These are phyloP conservation scores for Mallateleia sp. DNA, from an alignment of 2,888 invertebrate species.

Conservation along the genomic window DNA sequence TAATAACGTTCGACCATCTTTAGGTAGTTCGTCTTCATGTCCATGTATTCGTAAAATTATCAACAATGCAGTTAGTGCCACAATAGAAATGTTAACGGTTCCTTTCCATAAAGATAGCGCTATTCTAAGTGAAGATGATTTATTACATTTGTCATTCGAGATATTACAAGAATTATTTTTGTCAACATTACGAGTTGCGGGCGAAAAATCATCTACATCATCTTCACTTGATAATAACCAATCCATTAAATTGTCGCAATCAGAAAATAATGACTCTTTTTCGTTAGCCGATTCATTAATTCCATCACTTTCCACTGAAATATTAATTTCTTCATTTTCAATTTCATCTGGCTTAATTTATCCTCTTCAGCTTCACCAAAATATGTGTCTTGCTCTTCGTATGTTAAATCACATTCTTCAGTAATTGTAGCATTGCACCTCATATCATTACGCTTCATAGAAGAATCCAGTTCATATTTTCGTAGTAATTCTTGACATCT, in stretches of 20 bases:
- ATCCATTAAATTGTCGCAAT: background rate
- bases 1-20: slow-evolving; percentile 28
- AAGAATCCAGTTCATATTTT: background rate
- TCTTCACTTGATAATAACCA: background rate
- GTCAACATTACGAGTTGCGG: background rate
- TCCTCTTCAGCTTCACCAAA: background rate
- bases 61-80: slow-evolving; percentile 8
- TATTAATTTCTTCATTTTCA: too few species aligned
- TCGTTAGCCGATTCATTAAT: background rate
- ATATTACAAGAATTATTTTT: too few species aligned
- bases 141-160: too few species aligned
- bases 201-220: background rate
- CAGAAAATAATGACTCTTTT: background rate
- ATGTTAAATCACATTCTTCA: background rate
- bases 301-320: too few species aligned
- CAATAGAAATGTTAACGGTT: slow-evolving; percentile 1
- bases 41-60: slow-evolving; percentile 5
- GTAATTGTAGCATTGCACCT: background rate
- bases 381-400: background rate
- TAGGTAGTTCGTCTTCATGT: slow-evolving; percentile 28
- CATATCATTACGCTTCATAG: background rate
- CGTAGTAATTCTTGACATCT: background rate
- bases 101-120: background rate
- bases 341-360: background rate
- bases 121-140: too few species aligned